phyloP scores from a whole-genome alignment of 2,888 invertebrate species.

The Ichneumon xanthorius region DNA sequence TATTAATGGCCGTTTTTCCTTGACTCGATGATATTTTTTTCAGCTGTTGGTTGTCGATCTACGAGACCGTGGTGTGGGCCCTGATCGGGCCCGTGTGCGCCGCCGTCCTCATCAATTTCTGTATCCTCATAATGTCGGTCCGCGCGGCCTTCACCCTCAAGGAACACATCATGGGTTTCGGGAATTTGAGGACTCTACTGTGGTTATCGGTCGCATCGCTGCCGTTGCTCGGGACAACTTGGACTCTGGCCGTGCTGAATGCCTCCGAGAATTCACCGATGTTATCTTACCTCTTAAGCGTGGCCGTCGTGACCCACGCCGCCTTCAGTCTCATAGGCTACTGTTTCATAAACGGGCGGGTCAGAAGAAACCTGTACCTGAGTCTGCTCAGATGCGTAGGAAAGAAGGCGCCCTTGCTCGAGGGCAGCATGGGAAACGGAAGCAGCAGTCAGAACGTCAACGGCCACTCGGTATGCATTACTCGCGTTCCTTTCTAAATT shows the following conservation, averaged over 20 bases:
- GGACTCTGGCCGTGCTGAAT: slow-evolving; percentile 93
- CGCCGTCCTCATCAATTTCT: slow-evolving; percentile 91
- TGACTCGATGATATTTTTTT: slow-evolving; percentile 71
- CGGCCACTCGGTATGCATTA: slow-evolving; percentile 86
- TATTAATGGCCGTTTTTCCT: not conserved
- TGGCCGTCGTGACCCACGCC: slow-evolving; percentile 92
- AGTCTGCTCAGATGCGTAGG: slow-evolving; percentile 92
- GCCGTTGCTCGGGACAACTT: slow-evolving; percentile 93
- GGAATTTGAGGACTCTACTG: slow-evolving; percentile 90
- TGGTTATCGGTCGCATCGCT: slow-evolving; percentile 95
- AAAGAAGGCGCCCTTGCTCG: slow-evolving; percentile 92
- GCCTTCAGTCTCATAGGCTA: slow-evolving; percentile 94
- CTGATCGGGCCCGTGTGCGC: slow-evolving; percentile 95
- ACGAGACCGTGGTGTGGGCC: slow-evolving; percentile 98
- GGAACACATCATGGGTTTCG: slow-evolving; percentile 94
- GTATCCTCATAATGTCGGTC: slow-evolving; percentile 93
- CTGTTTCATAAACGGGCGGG: slow-evolving; percentile 94
- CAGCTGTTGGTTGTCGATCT: slow-evolving; percentile 98
- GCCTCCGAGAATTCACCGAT: slow-evolving; percentile 91
- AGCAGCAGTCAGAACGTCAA: slow-evolving; percentile 92
- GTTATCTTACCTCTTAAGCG: slow-evolving; percentile 92
- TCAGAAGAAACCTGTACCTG: slow-evolving; percentile 91
- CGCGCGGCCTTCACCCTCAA: slow-evolving; percentile 96
- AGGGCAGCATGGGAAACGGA: slow-evolving; percentile 89
- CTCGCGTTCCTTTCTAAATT: not conserved